phyloP scores from a whole-genome alignment of 2,888 invertebrate species.

The Hipparchia semele region DNA sequence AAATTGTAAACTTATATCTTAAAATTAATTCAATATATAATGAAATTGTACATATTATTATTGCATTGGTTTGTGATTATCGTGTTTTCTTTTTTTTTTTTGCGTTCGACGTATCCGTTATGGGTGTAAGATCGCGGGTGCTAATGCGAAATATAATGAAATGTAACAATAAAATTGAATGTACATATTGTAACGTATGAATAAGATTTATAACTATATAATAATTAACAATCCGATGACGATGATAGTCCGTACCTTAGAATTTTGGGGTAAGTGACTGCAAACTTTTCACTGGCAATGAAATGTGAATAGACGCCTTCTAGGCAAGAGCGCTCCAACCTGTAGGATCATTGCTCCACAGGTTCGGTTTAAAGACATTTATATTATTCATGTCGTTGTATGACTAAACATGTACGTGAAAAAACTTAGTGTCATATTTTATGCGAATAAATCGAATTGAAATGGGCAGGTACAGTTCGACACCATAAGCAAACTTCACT shows the following conservation, averaged over 20 bases:
- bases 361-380: too few species aligned
- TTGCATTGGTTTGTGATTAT: neutral
- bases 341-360: too few species aligned
- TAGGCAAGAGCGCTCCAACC: too few species aligned
- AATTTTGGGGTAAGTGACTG: neutral
- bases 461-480: too few species aligned
- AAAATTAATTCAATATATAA: neutral
- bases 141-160: neutral
- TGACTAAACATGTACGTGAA: too few species aligned
- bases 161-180: neutral
- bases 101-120: constrained; percentile 6
- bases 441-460: too few species aligned
- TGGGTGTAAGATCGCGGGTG: constrained; percentile 5
- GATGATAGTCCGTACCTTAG: neutral
- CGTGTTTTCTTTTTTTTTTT: neutral
- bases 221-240: neutral
- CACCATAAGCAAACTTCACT: too few species aligned
- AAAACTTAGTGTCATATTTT: too few species aligned
- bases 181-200: constrained; percentile 12
- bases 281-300: neutral
- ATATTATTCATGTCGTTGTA: too few species aligned
- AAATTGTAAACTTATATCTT: neutral
- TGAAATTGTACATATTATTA: constrained; percentile 6
- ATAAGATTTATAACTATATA: neutral
- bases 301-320: too few species aligned